Percentiles rank a stretch among this genome's conserved stretches.
These are phyloP conservation scores for Hylia prasina DNA, from an alignment of 2,113 vertebrate genomes.

Conservation along the genomic window DNA sequence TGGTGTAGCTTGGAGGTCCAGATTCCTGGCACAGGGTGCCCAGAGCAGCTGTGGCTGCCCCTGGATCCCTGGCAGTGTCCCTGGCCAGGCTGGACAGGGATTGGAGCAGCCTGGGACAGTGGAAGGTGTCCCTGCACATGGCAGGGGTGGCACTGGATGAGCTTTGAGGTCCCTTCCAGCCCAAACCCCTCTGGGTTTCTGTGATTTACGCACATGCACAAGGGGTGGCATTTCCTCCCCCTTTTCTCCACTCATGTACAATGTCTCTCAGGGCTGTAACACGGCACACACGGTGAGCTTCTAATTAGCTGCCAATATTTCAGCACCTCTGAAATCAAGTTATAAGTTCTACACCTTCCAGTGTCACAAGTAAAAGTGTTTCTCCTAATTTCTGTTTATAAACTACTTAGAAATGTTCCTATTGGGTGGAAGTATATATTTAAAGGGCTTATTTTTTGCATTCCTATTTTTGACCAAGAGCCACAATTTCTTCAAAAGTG, in stretches of 20 bases:
- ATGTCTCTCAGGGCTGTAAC: fast-evolving
- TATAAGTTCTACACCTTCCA: neutral
- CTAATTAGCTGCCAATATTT: neutral
- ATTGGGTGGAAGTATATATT: neutral
- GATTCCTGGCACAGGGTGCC: neutral
- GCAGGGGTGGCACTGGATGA: fast-evolving
- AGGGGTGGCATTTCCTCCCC: neutral
- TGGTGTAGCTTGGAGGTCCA: neutral
- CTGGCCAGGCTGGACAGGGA: neutral
- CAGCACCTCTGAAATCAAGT: neutral
- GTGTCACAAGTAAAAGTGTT: neutral
- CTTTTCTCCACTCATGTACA: neutral
- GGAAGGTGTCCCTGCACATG: neutral
- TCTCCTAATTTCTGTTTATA: neutral
- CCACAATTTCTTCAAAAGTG: conserved; percentile 58
- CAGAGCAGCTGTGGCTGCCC: too few relatives aligned
- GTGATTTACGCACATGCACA: neutral
- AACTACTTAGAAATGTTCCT: neutral
- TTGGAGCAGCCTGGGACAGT: neutral
- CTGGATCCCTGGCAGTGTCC: too few relatives aligned
- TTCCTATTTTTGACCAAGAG: neutral
- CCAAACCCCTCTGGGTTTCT: neutral
- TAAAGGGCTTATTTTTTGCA: neutral
- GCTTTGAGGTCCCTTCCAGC: neutral
- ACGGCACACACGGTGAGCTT: fast-evolving